These are phyloP conservation scores for Colletes gigas DNA, from an alignment of 1,140 invertebrate genomes.

Conservation along the genomic window DNA sequence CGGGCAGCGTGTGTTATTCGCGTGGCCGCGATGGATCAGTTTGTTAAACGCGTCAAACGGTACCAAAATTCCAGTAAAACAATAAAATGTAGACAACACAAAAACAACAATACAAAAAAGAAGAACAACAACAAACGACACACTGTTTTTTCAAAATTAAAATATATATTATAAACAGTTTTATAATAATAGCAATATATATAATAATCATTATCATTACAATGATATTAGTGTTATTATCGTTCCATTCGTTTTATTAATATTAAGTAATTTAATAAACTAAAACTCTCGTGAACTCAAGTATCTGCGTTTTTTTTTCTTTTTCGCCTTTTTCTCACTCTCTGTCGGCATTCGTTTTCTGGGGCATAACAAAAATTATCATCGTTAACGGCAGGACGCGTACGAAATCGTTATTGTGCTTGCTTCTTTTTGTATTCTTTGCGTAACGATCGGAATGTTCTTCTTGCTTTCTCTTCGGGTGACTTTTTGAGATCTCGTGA, in stretches of 20 bases:
- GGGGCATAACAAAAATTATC: slow-evolving; percentile 48
- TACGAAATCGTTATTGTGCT: slow-evolving; percentile 54
- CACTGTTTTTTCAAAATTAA: slow-evolving; percentile 78
- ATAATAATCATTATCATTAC: slow-evolving; percentile 78
- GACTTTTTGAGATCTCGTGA: slow-evolving; percentile 4
- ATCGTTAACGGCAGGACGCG: slow-evolving; percentile 42
- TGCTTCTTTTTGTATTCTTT: slow-evolving; percentile 12
- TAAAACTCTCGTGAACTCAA: slow-evolving; percentile 69
- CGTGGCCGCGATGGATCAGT: slow-evolving; percentile 26
- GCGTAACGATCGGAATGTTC: slow-evolving; percentile 15
- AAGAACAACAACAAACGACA: slow-evolving; percentile 72
- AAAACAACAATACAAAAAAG: slow-evolving; percentile 38
- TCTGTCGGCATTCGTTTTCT: slow-evolving; percentile 5
- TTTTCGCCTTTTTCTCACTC: slow-evolving; percentile 1
- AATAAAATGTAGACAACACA: slow-evolving; percentile 26
- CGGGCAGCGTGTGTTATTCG: slow-evolving; percentile 50
- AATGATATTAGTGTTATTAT: slow-evolving; percentile 79
- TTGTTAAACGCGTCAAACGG: slow-evolving; percentile 27
- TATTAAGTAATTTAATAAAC: slow-evolving; percentile 79
- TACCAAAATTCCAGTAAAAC: too few species aligned
- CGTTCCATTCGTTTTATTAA: slow-evolving; percentile 74
- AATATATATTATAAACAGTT: slow-evolving; percentile 81
- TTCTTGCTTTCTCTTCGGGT: slow-evolving; percentile 1
- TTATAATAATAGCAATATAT: slow-evolving; percentile 79
- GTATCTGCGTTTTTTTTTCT: slow-evolving; percentile 50